Evolutionary conservation across 1,140 invertebrate species (phyloP).

Genomic region (Drosophila carrolli): DNA sequence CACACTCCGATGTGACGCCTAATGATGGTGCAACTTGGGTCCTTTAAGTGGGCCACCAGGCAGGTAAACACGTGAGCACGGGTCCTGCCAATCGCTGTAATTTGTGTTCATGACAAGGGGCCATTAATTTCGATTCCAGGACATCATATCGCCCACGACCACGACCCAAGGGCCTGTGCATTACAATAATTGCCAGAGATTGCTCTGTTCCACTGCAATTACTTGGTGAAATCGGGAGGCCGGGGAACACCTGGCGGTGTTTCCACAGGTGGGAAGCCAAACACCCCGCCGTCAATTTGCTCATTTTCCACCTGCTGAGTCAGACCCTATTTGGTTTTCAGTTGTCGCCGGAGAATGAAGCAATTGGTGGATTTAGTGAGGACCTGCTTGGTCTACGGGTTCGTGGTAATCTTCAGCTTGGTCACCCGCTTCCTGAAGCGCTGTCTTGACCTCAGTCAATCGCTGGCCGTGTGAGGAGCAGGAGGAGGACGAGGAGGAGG

Average conservation of each 20-base stretch:
- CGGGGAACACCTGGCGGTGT: constrained; percentile 5
- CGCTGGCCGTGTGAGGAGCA: constrained; percentile 28
- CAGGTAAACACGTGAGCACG: neutral
- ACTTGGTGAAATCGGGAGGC: neutral
- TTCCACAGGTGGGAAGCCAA: constrained; percentile 11
- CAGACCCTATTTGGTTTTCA: constrained; percentile 18
- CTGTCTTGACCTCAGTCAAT: constrained; percentile 50
- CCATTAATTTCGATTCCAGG: constrained; percentile 28
- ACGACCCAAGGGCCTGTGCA: constrained; percentile 7
- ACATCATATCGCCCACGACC: neutral
- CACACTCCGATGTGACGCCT: constrained; percentile 11
- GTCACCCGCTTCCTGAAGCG: constrained; percentile 38
- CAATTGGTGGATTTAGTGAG: constrained; percentile 44
- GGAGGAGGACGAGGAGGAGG: neutral
- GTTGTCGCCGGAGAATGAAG: constrained; percentile 35
- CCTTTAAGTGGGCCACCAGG: neutral
- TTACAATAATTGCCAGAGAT: constrained; percentile 34
- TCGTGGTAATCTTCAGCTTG: constrained; percentile 43
- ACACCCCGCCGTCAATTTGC: neutral
- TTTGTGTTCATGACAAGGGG: constrained; percentile 27
- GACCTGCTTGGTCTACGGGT: constrained; percentile 46
- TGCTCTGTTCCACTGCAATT: constrained; percentile 31
- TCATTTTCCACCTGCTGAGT: neutral
- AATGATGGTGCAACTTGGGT: constrained; percentile 14
- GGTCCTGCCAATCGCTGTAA: constrained; percentile 4